Conservation (phyloP, 1,140 invertebrate species). For the Andrena cerasifolii region DNA sequence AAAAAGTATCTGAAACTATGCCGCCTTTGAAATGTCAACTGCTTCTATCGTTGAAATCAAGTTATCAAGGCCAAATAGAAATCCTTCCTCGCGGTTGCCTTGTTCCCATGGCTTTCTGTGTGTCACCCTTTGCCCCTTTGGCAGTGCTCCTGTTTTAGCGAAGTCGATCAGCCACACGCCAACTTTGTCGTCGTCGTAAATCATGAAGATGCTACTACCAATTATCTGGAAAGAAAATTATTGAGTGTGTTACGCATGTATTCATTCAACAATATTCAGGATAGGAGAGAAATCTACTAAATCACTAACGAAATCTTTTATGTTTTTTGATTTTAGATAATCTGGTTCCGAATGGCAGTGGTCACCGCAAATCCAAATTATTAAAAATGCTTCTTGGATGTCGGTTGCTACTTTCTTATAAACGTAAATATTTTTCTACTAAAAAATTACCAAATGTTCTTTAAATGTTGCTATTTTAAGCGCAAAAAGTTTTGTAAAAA, state of each 20-base stretch:
- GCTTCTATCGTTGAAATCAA: conserved; percentile 84
- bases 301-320: too few species aligned
- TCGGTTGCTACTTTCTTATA: too few species aligned
- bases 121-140: conserved; percentile 86
- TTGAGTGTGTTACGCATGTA: not conserved
- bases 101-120: conserved; percentile 92
- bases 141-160: conserved; percentile 93
- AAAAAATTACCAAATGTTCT: too few species aligned
- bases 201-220: conserved; percentile 96
- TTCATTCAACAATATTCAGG: too few species aligned
- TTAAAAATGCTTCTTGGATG: too few species aligned
- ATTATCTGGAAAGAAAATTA: conserved; percentile 84
- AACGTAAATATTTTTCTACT: too few species aligned
- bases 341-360: too few species aligned
- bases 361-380: too few species aligned
- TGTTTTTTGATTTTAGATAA: too few species aligned
- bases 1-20: not conserved
- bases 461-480: too few species aligned
- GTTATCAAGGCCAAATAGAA: conserved; percentile 94
- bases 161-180: conserved; percentile 98
- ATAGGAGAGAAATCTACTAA: too few species aligned
- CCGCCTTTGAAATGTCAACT: conserved; percentile 38
- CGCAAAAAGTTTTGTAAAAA: too few species aligned
- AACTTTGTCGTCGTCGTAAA: conserved; percentile 93
- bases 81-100: conserved; percentile 98